A percentile compares a stretch with the other conserved stretches of the same genome.
phyloP scores from a whole-genome alignment of 2,888 invertebrate species.

The Embidobia sp. region DNA sequence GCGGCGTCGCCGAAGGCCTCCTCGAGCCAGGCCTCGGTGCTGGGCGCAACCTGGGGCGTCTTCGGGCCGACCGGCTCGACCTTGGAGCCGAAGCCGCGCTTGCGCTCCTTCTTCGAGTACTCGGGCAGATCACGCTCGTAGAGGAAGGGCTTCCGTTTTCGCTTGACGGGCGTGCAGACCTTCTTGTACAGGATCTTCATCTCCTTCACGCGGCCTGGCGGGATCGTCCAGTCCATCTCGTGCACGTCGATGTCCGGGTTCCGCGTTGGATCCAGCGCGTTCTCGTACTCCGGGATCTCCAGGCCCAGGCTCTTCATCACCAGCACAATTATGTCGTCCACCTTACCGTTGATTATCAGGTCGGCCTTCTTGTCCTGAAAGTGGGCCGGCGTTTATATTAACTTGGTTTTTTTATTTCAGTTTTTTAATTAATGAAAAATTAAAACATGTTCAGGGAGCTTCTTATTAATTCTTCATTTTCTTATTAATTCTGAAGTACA shows the following conservation, averaged over 20 bases:
- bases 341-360: conserved; percentile 92
- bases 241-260: conserved; percentile 79
- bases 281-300: conserved; percentile 88
- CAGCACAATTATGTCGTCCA: conserved; percentile 90
- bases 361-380: conserved; percentile 94
- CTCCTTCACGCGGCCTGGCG: conserved; percentile 83
- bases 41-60: conserved; percentile 20
- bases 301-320: conserved; percentile 89
- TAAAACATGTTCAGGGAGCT: not conserved
- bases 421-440: not conserved
- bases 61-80: conserved; percentile 32
- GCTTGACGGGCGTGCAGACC: conserved; percentile 80
- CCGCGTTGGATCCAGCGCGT: conserved; percentile 86
- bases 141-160: conserved; percentile 79
- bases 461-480: not conserved
- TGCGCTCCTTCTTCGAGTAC: conserved; percentile 60
- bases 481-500: no score
- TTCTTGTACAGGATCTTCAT: conserved; percentile 85
- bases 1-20: conserved; percentile 44
- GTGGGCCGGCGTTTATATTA: no score
- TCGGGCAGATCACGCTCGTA: conserved; percentile 75
- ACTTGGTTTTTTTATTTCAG: not conserved
- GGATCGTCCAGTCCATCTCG: conserved; percentile 89
- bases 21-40: conserved; percentile 48
- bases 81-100: conserved; percentile 46